Evolutionary conservation across 2,113 vertebrate genomes (phyloP).

Genomic region (Dicerorhinus sumatrensis): DNA sequence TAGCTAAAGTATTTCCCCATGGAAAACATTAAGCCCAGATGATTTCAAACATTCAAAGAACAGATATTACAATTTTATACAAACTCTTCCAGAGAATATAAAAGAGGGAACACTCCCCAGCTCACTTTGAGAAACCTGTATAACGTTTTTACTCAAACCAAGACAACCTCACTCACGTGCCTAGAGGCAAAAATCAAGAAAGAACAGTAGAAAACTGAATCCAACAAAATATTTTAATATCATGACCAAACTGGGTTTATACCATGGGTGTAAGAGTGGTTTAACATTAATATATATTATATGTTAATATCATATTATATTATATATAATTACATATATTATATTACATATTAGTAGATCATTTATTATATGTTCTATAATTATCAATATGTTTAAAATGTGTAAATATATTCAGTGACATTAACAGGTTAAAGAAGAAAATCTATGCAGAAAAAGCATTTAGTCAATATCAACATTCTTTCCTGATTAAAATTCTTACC

Average conservation of each 20-base stretch:
- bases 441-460: background rate
- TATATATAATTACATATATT: background rate
- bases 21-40: background rate
- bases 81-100: background rate
- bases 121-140: background rate
- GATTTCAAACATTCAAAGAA: background rate
- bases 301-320: background rate
- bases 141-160: background rate
- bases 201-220: background rate
- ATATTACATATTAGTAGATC: background rate
- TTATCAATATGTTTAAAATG: background rate
- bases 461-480: constrained; percentile 9
- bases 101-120: background rate
- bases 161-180: background rate
- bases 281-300: background rate
- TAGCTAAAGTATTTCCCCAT: background rate
- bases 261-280: background rate
- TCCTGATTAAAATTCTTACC: constrained; percentile 2
- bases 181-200: background rate
- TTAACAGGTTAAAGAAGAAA: constrained; percentile 33
- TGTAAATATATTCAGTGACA: background rate
- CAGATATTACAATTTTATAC: background rate
- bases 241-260: background rate
- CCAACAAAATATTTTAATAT: background rate
- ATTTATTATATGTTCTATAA: background rate